phyloP scores from a whole-genome alignment of 2,888 invertebrate genomes.

The Entomobrya multifasciata region DNA sequence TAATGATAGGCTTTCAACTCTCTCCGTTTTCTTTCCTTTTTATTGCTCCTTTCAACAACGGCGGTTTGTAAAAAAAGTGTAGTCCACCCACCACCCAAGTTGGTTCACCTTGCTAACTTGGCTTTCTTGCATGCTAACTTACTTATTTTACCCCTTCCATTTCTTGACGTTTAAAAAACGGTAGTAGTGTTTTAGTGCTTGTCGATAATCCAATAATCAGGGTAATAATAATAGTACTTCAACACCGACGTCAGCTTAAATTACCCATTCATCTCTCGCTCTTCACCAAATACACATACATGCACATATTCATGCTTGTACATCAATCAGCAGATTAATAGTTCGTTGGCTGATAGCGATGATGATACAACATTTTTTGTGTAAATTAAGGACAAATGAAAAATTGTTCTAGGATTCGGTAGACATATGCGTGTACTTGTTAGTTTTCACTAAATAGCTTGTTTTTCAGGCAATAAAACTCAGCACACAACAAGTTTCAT shows the following conservation, averaged over 20 bases:
- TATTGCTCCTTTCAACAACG: constrained; percentile 45
- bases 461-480: too few relatives aligned
- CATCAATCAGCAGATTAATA: constrained; percentile 33
- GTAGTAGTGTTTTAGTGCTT: not conserved
- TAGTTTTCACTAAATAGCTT: too few relatives aligned
- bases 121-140: not conserved
- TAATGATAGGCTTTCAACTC: constrained; percentile 70
- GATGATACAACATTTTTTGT: too few relatives aligned
- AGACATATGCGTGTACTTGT: too few relatives aligned
- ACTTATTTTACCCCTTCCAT: too few relatives aligned
- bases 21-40: constrained; percentile 62
- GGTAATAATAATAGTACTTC: constrained; percentile 29
- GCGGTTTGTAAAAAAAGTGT: constrained; percentile 4
- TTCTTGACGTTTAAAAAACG: not conserved
- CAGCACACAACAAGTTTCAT: too few relatives aligned
- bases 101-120: constrained; percentile 18
- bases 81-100: constrained; percentile 32
- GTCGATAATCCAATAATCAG: constrained; percentile 34
- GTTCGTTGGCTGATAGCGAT: not conserved
- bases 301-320: not conserved
- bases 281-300: not conserved
- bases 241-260: constrained; percentile 6
- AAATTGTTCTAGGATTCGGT: too few relatives aligned
- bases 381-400: too few relatives aligned
- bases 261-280: constrained; percentile 12